Base-by-base conservation (phyloP, 2,888 invertebrate genomes). In the Mongoloraphidia duomilia region DNA sequence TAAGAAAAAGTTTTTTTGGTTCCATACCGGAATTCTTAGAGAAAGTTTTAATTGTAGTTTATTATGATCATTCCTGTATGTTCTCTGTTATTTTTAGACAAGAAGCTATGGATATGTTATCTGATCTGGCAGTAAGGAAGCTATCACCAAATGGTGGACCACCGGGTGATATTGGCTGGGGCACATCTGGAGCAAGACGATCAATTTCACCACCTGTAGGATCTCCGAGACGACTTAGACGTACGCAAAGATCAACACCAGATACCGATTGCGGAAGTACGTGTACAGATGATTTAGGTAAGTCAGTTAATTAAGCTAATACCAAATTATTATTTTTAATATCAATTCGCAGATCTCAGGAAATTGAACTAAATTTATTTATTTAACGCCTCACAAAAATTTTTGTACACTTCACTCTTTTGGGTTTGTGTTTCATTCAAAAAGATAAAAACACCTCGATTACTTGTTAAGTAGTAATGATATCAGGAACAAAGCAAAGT, bases 31-130 rank as follows among this genome's bases (percentile, higher is more conserved):
- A n/a, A n/a, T n/a, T n/a, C n/a, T n/a, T n/a, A n/a, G n/a, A n/a
- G 6, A 26, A 3, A 26, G 5, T 26, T 26, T 26, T 26, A 26
- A 26, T 26, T 26, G 26, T 26, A 26, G 6, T 3, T 26, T 26
- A 26, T 26, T 26, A 26, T 6, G 3, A 6, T 26, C 26, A 26
- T 3, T 6, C 26, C 26, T 26, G 26, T 26, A 26, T 26, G 26
- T 26, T 26, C 26, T 26, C 6, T 26, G 39, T 43, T 49, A 43
- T 50, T 63, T 63, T 12, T 62, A 82, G 85, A 63, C 80, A 86
- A 70, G 88, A 89, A 73, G 89, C 89, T 49, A 79, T 86, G 50
- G 86, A 88, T 58, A 84, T 88, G 83, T 70, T 89, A 45, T 84
- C 82, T 63, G 88, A 88, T 66, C 71, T 88, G 58, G 85, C 87